A percentile compares a stretch with the other conserved stretches of the same genome.
Evolutionary conservation across 1,140 invertebrate genomes (phyloP).

Genomic region (Ptiloglossa arizonensis): DNA sequence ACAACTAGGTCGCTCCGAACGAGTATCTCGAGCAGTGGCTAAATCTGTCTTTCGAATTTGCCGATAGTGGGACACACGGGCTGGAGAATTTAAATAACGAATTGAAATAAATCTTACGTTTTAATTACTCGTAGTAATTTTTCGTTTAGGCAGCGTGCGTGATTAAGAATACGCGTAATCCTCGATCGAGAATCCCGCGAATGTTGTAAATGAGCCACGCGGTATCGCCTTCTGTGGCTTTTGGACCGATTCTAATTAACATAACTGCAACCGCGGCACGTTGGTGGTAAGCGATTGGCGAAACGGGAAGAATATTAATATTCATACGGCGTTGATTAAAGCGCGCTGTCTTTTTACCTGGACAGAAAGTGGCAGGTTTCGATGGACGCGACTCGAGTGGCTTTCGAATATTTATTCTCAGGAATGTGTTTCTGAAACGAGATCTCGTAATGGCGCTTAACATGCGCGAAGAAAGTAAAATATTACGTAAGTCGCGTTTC

Average conservation of each 20-base stretch:
- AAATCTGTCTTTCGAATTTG: too few relatives aligned
- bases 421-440: neutral
- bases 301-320: conserved; percentile 13
- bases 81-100: too few relatives aligned
- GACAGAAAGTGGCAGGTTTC: neutral
- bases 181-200: neutral
- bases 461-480: too few relatives aligned
- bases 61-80: too few relatives aligned
- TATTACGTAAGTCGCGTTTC: too few relatives aligned
- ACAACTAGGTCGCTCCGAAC: too few relatives aligned
- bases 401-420: neutral
- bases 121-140: too few relatives aligned
- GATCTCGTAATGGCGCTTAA: neutral
- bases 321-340: neutral
- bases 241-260: conserved; percentile 1
- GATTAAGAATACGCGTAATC: conserved; percentile 23
- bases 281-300: neutral
- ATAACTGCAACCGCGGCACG: neutral
- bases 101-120: too few relatives aligned
- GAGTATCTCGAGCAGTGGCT: too few relatives aligned
- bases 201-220: neutral
- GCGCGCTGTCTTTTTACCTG: neutral
- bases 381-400: neutral
- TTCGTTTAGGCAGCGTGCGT: neutral
- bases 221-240: neutral